A percentile compares a stretch with the other conserved stretches of the same genome.
Evolutionary conservation across 2,888 invertebrate species (phyloP).

Genomic region (Hirtodrosophila trivittata): DNA sequence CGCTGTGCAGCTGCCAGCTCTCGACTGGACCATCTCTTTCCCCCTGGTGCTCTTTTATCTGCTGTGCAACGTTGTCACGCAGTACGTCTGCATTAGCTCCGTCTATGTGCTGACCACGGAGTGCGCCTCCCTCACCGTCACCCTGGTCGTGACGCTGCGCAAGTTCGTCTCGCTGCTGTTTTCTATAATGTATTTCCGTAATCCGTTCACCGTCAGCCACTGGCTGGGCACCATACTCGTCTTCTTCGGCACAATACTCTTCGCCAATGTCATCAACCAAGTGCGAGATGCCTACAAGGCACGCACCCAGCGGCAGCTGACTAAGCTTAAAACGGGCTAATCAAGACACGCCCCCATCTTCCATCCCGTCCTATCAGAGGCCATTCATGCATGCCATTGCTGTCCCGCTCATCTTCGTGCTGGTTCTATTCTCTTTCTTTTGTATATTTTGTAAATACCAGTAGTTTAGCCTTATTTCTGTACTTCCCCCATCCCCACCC

Average conservation of each 20-base stretch:
- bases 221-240: constrained; percentile 96
- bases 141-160: constrained; percentile 96
- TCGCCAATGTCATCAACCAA: constrained; percentile 90
- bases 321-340: constrained; percentile 43
- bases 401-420: no score
- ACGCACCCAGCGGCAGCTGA: constrained; percentile 24
- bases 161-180: constrained; percentile 98
- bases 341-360: not conserved
- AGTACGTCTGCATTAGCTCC: constrained; percentile 97
- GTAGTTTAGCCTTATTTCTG: constrained; percentile 19
- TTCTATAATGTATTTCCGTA: constrained; percentile 95
- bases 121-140: constrained; percentile 96
- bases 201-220: constrained; percentile 95
- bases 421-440: constrained; percentile 1
- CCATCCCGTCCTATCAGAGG: not conserved
- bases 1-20: constrained; percentile 83
- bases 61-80: constrained; percentile 92
- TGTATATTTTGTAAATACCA: constrained; percentile 40
- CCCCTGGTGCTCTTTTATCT: constrained; percentile 92
- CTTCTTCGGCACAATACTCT: constrained; percentile 96
- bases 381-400: constrained; percentile 19
- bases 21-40: constrained; percentile 83
- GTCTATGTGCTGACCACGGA: constrained; percentile 97
- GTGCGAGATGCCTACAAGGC: constrained; percentile 53
- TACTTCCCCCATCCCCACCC: no score